Base-by-base conservation (phyloP, 2,113 vertebrate genomes). In the Rhodinocichla rosea region DNA sequence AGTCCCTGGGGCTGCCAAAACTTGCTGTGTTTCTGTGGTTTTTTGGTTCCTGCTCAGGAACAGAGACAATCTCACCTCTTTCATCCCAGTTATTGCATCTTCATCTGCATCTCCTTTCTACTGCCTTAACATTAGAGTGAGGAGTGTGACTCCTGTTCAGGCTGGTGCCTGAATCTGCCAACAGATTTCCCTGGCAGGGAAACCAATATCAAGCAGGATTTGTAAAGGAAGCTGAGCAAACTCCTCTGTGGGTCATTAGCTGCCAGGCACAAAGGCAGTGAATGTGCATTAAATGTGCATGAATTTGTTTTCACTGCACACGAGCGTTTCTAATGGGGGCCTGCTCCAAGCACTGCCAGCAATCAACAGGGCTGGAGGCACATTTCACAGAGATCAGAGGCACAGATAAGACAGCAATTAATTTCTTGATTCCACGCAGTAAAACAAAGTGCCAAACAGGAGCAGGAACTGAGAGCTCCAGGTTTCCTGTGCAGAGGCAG, bases 311-410 rank as follows among this genome's bases (percentile, higher is more conserved):
- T 47, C 35, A 55, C 70, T 81, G 37, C 19, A 39, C 26, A 23
- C 1, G 2, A 67, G 42, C 3, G 0, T 83, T 86, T 70, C 56
- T 64, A 53, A 71, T 49, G 0, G 0, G 27, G 32, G 40, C 50
- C 30, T 80, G 44, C 68, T 81, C 45, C 52, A 4, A 47, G 45
- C 56, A n/a, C 20, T 76, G 45, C 39, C 81, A 79, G 10, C 49
- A 50, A 28, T 33, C 70, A 55, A 30, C 64, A 32, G n/a, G 27
- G 73, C 39, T 68, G 4, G 70, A 67, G 52, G 35, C 22, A 15
- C 45, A 55, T 63, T 88, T 70, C 24, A 81, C 33, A 52, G 50
- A 3, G 15, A 49, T 42, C 52, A 89, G 27, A 90, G 59, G 4
- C 15, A 7, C 28, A 77, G 76, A 78, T 62, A 74, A 86, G 32